Conservation (phyloP, 2,888 invertebrate species). For the Pammene fasciana region DNA sequence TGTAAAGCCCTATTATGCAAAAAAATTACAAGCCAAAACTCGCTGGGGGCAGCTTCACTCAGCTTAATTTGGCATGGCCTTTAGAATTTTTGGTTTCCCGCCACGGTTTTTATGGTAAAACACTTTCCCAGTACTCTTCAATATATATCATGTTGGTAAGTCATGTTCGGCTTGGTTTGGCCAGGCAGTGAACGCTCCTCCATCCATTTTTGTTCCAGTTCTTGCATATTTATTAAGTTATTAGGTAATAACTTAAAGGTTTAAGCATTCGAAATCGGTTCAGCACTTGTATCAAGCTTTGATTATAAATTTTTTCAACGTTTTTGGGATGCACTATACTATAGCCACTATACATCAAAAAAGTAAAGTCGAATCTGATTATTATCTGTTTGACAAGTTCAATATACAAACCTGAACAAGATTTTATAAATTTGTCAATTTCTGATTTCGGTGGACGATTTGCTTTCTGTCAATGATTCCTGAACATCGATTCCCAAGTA, state of each 20-base stretch:
- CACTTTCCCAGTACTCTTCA: no score
- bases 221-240: slow-evolving; percentile 1
- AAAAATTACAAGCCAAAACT: no score
- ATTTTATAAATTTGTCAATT: slow-evolving; percentile 4
- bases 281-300: slow-evolving; percentile 2
- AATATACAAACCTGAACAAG: slow-evolving; percentile 5
- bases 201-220: slow-evolving; percentile 7
- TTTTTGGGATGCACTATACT: slow-evolving; percentile 9
- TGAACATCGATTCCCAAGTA: slow-evolving; percentile 4
- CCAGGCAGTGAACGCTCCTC: slow-evolving; percentile 1
- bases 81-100: background rate
- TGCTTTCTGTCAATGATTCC: slow-evolving; percentile 9
- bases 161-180: slow-evolving; percentile 8
- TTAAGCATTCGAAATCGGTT: slow-evolving; percentile 4
- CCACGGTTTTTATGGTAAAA: no score
- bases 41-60: no score
- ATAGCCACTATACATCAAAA: slow-evolving; percentile 6
- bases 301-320: background rate
- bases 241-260: no score
- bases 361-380: background rate
- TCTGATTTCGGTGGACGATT: slow-evolving; percentile 11
- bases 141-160: no score
- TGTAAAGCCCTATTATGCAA: no score
- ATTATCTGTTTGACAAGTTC: slow-evolving; percentile 7
- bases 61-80: no score